These are phyloP conservation scores for Odontophorus gujanensis DNA, from an alignment of 2,113 vertebrate species.

Conservation along the genomic window DNA sequence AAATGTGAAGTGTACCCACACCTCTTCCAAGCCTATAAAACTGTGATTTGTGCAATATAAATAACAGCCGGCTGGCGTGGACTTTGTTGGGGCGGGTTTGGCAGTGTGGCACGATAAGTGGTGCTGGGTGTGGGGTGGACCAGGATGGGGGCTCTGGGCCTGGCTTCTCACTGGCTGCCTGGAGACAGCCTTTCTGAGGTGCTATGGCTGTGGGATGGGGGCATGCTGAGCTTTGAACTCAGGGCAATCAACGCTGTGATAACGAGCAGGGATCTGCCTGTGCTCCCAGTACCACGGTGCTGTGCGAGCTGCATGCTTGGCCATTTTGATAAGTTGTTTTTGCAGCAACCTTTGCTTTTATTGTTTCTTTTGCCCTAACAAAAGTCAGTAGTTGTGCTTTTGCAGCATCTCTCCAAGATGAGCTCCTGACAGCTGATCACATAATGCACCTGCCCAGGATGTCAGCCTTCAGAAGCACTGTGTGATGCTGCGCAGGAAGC, in stretches of 20 bases:
- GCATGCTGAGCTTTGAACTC: not conserved
- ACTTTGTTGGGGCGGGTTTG: not conserved
- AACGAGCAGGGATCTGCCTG: not conserved
- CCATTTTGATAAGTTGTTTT: not conserved
- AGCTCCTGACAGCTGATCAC: not conserved
- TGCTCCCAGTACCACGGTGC: rapidly evolving
- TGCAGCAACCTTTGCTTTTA: not conserved
- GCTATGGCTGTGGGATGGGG: no score
- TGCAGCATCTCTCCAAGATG: not conserved
- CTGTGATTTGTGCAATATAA: not conserved
- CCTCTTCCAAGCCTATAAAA: not conserved
- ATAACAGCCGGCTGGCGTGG: not conserved
- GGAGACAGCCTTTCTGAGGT: not conserved
- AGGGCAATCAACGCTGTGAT: not conserved
- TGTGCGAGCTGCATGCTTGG: not conserved
- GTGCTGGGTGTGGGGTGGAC: no score
- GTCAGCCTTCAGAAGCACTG: not conserved
- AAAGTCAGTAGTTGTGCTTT: not conserved
- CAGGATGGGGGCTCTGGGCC: not conserved
- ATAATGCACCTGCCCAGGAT: not conserved
- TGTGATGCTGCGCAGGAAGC: not conserved
- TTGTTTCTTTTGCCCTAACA: not conserved
- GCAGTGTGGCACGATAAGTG: not conserved
- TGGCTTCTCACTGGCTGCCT: not conserved
- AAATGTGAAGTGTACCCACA: not conserved